These are phyloP conservation scores for Erebia ligea DNA, from an alignment of 2,888 invertebrate genomes.

Conservation along the genomic window DNA sequence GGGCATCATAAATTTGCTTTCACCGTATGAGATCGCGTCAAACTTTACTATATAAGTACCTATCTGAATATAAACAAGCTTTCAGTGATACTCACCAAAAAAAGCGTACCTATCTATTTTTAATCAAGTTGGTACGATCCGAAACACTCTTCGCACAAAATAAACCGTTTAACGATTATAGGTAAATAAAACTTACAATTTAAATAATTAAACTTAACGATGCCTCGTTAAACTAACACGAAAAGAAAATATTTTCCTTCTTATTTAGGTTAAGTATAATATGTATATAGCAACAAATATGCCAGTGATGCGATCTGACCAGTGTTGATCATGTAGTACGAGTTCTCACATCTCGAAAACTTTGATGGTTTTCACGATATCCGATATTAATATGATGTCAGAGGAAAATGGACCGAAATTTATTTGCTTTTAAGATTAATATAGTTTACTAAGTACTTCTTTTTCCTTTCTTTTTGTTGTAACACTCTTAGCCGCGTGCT, in stretches of 20 bases:
- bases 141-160: background rate
- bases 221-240: conserved; percentile 33
- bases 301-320: conserved; percentile 76
- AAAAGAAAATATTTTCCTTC: conserved; percentile 66
- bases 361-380: background rate
- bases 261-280: conserved; percentile 81
- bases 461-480: background rate
- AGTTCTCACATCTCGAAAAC: background rate
- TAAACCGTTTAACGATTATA: conserved; percentile 8
- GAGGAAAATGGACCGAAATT: background rate
- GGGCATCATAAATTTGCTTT: no score
- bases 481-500: background rate
- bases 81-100: no score
- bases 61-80: no score
- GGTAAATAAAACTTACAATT: background rate
- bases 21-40: no score
- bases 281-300: conserved; percentile 72
- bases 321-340: conserved; percentile 36
- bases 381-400: background rate
- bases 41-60: no score
- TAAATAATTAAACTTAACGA: conserved; percentile 37
- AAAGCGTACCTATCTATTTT: no score
- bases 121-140: background rate
- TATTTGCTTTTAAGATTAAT: background rate
- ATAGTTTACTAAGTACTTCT: background rate